phyloP scores from a whole-genome alignment of 1,140 invertebrate genomes.

The Tetramorium parvispinum region DNA sequence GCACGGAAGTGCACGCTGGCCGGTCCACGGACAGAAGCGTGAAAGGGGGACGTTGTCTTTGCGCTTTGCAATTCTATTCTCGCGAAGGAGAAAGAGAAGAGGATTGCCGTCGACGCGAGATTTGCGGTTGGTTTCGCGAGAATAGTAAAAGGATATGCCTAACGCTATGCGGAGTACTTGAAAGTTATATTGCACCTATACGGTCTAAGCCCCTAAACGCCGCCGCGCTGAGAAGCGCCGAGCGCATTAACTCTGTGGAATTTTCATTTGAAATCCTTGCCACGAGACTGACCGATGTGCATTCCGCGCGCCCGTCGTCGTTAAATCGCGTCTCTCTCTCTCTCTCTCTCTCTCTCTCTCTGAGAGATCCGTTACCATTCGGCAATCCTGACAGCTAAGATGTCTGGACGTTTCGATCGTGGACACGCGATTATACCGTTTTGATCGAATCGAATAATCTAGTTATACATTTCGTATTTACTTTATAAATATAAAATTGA shows the following conservation, averaged over 20 bases:
- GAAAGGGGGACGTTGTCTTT: conserved; percentile 53
- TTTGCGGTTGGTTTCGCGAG: conserved; percentile 71
- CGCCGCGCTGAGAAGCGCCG: conserved; percentile 36
- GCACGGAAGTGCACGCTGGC: conserved; percentile 43
- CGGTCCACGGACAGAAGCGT: background rate
- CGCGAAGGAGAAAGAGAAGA: conserved; percentile 60
- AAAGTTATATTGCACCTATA: conserved; percentile 65
- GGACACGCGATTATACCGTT: background rate
- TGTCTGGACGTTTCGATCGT: background rate
- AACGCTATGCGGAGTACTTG: conserved; percentile 60
- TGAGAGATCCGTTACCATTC: conserved; percentile 6
- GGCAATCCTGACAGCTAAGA: conserved; percentile 9
- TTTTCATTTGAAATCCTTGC: conserved; percentile 67
- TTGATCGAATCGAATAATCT: background rate
- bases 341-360: background rate
- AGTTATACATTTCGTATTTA: too few species aligned
- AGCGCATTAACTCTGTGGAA: conserved; percentile 64
- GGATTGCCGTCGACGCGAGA: conserved; percentile 68
- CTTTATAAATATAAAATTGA: too few species aligned
- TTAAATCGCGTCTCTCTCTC: conserved; percentile 38
- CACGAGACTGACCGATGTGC: conserved; percentile 50
- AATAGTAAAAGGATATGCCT: conserved; percentile 69
- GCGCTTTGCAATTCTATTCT: conserved; percentile 66
- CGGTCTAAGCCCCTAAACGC: conserved; percentile 51
- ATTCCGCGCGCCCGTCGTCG: conserved; percentile 37